phyloP scores from a whole-genome alignment of 2,797 vertebrate species.

The Liparis tanakae region DNA sequence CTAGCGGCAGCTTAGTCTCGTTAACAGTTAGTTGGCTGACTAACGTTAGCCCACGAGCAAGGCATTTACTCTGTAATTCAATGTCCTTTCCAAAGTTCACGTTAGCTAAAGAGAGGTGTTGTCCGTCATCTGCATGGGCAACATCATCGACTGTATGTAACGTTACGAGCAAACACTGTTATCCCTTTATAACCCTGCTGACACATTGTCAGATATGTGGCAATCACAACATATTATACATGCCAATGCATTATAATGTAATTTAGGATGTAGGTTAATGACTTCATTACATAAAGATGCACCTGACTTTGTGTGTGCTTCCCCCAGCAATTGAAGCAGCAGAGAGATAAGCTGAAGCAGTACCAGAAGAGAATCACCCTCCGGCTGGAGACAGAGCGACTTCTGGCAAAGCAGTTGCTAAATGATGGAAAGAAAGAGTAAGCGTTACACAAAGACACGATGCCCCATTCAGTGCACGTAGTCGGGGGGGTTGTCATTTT shows the following conservation, averaged over 20 bases:
- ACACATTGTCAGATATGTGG: background rate
- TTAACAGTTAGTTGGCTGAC: conserved; percentile 14
- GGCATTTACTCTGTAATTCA: background rate
- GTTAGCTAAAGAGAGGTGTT: background rate
- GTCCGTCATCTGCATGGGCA: background rate
- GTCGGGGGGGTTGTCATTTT: background rate
- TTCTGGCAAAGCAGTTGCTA: conserved; percentile 88
- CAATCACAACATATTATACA: background rate
- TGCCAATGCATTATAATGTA: background rate
- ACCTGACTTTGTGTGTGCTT: background rate
- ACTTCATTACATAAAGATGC: background rate
- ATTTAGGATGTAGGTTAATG: background rate
- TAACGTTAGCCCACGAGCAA: conserved; percentile 2
- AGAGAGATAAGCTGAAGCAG: conserved; percentile 92
- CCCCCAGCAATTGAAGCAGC: conserved; percentile 93
- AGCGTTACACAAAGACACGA: conserved; percentile 51
- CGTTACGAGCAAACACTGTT: background rate
- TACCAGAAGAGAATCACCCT: conserved; percentile 88
- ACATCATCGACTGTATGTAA: background rate
- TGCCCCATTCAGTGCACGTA: background rate
- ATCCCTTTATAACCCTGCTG: background rate
- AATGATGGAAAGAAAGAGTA: conserved; percentile 91
- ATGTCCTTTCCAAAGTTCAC: background rate
- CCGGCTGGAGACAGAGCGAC: conserved; percentile 87
- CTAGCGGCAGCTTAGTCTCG: conserved; percentile 44